Evolutionary conservation across 2,113 vertebrate genomes (phyloP).

Genomic region (Heterocephalus glaber): DNA sequence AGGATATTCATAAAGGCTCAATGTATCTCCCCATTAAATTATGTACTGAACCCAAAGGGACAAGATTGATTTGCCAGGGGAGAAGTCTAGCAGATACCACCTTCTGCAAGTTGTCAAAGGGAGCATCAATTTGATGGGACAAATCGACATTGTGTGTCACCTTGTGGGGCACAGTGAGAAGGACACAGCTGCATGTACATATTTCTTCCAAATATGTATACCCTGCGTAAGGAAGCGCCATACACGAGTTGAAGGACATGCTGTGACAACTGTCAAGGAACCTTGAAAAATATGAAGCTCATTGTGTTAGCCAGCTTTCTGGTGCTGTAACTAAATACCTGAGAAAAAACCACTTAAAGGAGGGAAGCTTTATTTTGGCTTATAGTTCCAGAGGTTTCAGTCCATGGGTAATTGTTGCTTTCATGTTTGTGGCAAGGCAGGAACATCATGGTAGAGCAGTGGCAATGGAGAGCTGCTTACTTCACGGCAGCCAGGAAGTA

Average conservation of each 20-base stretch:
- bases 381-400: background rate
- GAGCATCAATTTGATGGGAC: background rate
- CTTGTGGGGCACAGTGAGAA: background rate
- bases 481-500: background rate
- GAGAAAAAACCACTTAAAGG: background rate
- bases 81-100: background rate
- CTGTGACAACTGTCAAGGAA: background rate
- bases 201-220: background rate
- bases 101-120: background rate
- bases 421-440: background rate
- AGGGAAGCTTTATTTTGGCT: background rate
- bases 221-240: background rate
- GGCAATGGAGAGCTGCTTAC: background rate
- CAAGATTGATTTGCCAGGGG: background rate
- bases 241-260: background rate
- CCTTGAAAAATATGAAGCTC: background rate
- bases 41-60: background rate
- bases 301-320: background rate
- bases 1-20: background rate
- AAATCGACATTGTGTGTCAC: accelerated
- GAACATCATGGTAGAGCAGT: background rate
- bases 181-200: background rate
- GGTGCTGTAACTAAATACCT: background rate
- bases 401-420: background rate
- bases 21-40: background rate